Evolutionary conservation across 1,140 invertebrate genomes (phyloP).

Genomic region (Trichoplusia ni): DNA sequence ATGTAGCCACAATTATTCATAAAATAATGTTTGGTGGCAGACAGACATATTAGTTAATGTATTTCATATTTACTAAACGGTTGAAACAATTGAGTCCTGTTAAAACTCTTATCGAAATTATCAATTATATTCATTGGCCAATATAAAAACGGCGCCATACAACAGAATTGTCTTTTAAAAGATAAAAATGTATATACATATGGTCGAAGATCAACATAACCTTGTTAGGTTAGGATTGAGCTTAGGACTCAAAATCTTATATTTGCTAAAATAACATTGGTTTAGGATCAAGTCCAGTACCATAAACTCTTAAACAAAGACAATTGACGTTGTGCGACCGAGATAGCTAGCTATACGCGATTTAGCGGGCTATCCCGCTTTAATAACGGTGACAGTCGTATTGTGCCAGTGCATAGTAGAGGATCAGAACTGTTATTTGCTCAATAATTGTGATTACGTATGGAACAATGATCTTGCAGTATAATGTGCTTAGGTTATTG

Average conservation of each 20-base stretch:
- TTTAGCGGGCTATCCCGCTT: no score
- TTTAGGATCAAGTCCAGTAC: slow-evolving; percentile 19
- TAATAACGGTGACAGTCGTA: no score
- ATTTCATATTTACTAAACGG: no score
- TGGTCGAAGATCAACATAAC: slow-evolving; percentile 12
- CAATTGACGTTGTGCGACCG: no score
- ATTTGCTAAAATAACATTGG: slow-evolving; percentile 8
- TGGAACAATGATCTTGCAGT: slow-evolving; percentile 14
- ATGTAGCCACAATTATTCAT: no score
- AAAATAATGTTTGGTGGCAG: no score
- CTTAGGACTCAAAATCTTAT: slow-evolving; percentile 24
- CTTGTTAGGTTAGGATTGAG: slow-evolving; percentile 21
- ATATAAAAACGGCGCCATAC: neutral
- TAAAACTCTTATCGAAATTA: neutral
- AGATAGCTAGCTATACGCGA: no score
- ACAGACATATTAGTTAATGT: no score
- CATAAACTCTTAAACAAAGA: no score
- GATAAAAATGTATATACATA: neutral
- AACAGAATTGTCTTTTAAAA: neutral
- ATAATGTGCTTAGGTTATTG: neutral
- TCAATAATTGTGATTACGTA: slow-evolving; percentile 24
- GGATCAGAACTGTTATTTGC: slow-evolving; percentile 18
- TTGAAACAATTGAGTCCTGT: no score
- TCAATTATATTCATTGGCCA: neutral
- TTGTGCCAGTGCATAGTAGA: no score